phyloP scores from a whole-genome alignment of 64 coral and sea anemone genomes.

The Stichodactyla mertensii region DNA sequence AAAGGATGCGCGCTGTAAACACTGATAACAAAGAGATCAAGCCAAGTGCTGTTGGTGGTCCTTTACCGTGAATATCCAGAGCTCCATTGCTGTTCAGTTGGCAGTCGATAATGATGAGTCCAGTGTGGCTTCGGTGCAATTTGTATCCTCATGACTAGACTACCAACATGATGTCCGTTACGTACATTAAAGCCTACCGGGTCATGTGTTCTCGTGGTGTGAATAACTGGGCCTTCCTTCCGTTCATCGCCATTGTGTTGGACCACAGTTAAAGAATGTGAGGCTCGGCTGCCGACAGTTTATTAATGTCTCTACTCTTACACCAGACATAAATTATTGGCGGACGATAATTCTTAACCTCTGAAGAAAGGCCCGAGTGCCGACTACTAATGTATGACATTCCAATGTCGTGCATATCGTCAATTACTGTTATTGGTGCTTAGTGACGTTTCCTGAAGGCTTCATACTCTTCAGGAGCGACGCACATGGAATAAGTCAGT shows the following conservation, averaged over 20 bases:
- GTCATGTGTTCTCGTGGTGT: conserved; percentile 5
- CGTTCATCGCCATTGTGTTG: neutral
- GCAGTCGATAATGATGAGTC: neutral
- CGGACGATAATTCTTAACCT: conserved; percentile 16
- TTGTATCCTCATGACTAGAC: neutral
- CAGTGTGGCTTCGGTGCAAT: neutral
- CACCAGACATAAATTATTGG: conserved; percentile 13
- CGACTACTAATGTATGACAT: conserved; percentile 9
- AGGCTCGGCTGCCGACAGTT: conserved; percentile 15
- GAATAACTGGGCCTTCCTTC: conserved; percentile 12
- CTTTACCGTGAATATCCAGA: neutral
- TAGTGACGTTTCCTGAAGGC: conserved; percentile 1
- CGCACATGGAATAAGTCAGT: neutral
- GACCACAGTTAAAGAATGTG: neutral
- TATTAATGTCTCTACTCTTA: neutral
- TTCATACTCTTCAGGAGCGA: neutral
- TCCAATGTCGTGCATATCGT: neutral
- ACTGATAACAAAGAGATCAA: conserved; percentile 17
- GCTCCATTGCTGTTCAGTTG: neutral
- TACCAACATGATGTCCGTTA: neutral
- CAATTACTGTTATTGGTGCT: conserved; percentile 15
- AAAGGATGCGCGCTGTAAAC: conserved; percentile 10
- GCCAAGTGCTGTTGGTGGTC: neutral
- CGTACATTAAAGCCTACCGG: neutral
- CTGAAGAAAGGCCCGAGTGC: conserved; percentile 16